Evolutionary conservation across 2,797 vertebrate genomes (phyloP), one percentile per base, ranked within the genome.

Genomic region (Antennarius maculatus): DNA sequence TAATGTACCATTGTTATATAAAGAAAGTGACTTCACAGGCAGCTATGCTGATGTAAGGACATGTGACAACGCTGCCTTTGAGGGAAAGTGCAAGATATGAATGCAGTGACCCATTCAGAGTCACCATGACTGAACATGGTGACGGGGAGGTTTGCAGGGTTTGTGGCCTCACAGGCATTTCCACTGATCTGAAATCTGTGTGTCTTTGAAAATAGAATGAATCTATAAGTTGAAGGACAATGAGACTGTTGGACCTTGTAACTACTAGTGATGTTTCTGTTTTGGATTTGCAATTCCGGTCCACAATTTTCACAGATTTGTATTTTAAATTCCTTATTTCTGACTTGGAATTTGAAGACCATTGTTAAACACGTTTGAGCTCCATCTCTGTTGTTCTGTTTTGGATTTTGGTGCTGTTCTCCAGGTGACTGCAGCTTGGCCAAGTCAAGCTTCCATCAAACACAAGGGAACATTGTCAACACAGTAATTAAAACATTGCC

Each of bases 11-110:
- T 59, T 42, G 12, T 5, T 61, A 47, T 14, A 41, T 31, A 17
- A 63, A 54, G 46, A 58, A n/a, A 76, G 54, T 29, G 29, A 56
- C 23, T 66, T 77, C 31, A 10, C 58, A 51, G 81, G 61, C 66
- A 82, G 62, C 62, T 71, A 63, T 54, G 41, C 57, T 83, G 66
- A 84, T 75, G 47, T 73, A 58, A 86, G 34, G 37, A 69, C 53
- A 60, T 80, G 76, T 86, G 80, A 78, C 76, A 52, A 31, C 46
- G 71, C 54, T 74, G 66, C 62, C 58, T 86, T 65, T 69, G 50
- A 86, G 61, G 45, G 37, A 14, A 37, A 70, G 27, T 28, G 48
- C 56, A 23, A 57, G n/a, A 37, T 42, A 41, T 54, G 27, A 66
- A 76, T 65, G 61, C 60, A 65, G 34, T 55, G 81, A 67, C 61